Evolutionary conservation across 2,888 invertebrate species (phyloP).

Genomic region (Apotomis capreana): DNA sequence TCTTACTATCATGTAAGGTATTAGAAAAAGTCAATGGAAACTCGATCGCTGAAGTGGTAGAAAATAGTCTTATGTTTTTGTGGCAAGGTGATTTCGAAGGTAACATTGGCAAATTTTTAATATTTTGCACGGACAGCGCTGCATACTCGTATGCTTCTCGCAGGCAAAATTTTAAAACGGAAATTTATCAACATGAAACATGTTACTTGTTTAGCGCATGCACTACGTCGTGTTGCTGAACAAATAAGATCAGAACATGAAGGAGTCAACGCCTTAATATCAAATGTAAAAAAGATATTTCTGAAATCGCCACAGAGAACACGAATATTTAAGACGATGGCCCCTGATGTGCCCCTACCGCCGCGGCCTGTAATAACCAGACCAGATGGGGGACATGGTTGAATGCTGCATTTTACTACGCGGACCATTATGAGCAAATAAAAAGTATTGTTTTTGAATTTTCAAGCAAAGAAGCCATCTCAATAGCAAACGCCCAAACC

Average conservation of each 20-base stretch:
- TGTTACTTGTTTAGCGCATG: no score
- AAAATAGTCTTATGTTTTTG: background rate
- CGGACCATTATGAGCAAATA: slow-evolving; percentile 1
- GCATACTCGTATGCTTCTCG: no score
- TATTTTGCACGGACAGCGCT: no score
- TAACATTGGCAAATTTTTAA: background rate
- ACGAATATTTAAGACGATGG: slow-evolving; percentile 4
- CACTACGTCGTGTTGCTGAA: no score
- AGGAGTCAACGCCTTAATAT: background rate
- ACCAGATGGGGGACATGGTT: background rate
- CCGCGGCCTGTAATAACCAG: background rate
- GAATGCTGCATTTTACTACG: slow-evolving; percentile 7
- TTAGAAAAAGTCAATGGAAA: background rate
- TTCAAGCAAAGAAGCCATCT: background rate
- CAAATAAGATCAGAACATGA: no score
- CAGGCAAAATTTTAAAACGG: no score
- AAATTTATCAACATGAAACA: no score
- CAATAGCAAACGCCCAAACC: slow-evolving; percentile 4
- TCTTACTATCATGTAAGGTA: background rate
- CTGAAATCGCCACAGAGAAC: slow-evolving; percentile 5
- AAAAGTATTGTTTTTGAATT: slow-evolving; percentile 1
- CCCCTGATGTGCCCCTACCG: background rate
- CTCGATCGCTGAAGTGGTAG: background rate
- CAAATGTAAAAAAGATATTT: slow-evolving; percentile 10
- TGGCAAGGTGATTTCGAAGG: background rate